phyloP scores from a whole-genome alignment of 2,797 vertebrate species.

The Bufotes viridis region DNA sequence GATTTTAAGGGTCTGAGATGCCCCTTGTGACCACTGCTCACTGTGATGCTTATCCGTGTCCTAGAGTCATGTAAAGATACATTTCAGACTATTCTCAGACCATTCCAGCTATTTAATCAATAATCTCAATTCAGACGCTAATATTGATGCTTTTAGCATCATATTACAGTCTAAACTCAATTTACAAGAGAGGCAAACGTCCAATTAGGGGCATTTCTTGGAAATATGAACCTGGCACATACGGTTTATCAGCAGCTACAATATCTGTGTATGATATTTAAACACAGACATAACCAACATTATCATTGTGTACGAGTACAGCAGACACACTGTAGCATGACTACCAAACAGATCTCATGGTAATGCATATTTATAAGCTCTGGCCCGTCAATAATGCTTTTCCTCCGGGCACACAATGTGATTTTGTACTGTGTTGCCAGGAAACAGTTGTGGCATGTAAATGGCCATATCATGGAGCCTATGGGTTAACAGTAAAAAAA shows the following conservation, averaged over 20 bases:
- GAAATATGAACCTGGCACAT: neutral
- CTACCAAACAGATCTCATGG: neutral
- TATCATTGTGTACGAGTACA: neutral
- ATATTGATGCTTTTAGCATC: conserved; percentile 6
- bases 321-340: neutral
- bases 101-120: neutral
- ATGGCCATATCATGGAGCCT: neutral
- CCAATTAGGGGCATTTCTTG: neutral
- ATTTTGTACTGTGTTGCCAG: conserved; percentile 1
- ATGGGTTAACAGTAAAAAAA: neutral
- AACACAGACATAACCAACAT: neutral
- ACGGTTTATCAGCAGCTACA: too few species aligned
- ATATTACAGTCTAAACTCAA: neutral
- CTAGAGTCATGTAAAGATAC: neutral
- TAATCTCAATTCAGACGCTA: neutral
- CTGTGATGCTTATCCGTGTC: neutral
- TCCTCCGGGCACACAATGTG: conserved; percentile 21
- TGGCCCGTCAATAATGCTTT: neutral
- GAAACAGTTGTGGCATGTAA: conserved; percentile 15
- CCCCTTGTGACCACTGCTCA: too few species aligned
- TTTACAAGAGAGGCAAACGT: neutral
- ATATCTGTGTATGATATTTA: neutral
- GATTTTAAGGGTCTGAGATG: too few species aligned
- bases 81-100: neutral
- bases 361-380: conserved; percentile 36